phyloP scores from a whole-genome alignment of 1,140 invertebrate genomes.

The Drosophila funebris region DNA sequence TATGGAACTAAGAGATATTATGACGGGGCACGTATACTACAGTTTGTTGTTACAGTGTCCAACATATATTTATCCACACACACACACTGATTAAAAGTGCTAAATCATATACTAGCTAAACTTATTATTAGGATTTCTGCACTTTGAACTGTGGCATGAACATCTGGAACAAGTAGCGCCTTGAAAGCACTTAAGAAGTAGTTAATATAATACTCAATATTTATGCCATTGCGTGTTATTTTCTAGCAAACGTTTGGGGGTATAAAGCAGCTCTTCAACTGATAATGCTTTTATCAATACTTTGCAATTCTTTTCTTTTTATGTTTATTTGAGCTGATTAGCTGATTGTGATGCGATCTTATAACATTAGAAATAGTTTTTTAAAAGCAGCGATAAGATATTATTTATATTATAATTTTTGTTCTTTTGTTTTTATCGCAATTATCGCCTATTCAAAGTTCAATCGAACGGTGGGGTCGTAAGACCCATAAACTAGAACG shows the following conservation, averaged over 20 bases:
- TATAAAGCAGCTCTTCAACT: neutral
- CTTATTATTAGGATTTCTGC: constrained; percentile 21
- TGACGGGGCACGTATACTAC: neutral
- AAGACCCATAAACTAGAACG: constrained; percentile 49
- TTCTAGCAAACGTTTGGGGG: neutral
- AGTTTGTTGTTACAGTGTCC: neutral
- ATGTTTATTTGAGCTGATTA: neutral
- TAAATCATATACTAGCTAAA: neutral
- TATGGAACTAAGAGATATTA: neutral
- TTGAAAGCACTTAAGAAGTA: neutral
- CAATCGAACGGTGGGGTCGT: constrained; percentile 24
- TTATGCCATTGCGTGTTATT: neutral
- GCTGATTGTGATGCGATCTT: constrained; percentile 4
- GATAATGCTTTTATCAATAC: constrained; percentile 15
- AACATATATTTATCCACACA: constrained; percentile 7
- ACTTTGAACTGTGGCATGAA: constrained; percentile 30
- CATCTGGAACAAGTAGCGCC: neutral
- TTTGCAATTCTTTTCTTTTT: neutral
- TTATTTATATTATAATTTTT: constrained; percentile 4
- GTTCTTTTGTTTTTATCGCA: constrained; percentile 10
- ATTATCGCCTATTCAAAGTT: constrained; percentile 28
- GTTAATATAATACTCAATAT: neutral
- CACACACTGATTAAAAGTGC: constrained; percentile 7
- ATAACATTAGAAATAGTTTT: constrained; percentile 30
- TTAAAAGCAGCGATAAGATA: constrained; percentile 39